Conservation (phyloP, 1,140 invertebrate genomes). For the Macrostomum lignano region DNA sequence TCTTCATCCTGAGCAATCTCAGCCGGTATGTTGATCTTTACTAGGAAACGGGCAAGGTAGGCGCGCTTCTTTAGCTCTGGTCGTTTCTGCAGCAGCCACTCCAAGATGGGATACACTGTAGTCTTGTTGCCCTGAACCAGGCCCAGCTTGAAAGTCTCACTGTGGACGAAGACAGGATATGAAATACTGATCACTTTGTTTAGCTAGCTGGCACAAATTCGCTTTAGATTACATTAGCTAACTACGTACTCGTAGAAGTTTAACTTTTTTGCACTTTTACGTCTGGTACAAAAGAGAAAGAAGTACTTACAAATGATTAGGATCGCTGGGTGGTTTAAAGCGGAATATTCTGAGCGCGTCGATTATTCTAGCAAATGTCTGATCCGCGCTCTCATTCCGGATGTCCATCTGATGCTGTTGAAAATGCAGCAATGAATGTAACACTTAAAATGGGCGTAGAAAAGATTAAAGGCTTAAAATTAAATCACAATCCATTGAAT, state of each 20-base stretch:
- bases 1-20: conserved; percentile 48
- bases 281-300: neutral
- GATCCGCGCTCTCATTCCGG: conserved; percentile 34
- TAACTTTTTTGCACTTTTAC: too few relatives aligned
- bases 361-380: conserved; percentile 36
- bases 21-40: conserved; percentile 47
- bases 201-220: too few relatives aligned
- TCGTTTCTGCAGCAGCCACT: conserved; percentile 44
- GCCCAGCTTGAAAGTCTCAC: conserved; percentile 35
- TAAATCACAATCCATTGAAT: neutral
- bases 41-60: conserved; percentile 44
- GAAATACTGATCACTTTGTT: neutral
- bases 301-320: conserved; percentile 13
- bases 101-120: conserved; percentile 43
- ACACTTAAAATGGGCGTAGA: conserved; percentile 10
- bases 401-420: conserved; percentile 33
- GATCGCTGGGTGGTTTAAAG: conserved; percentile 36
- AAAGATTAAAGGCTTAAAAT: conserved; percentile 5
- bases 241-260: too few relatives aligned
- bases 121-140: conserved; percentile 43
- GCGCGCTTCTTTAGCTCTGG: conserved; percentile 46
- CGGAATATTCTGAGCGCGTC: conserved; percentile 36
- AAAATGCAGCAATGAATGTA: too few relatives aligned
- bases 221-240: too few relatives aligned
- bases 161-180: conserved; percentile 9